These are phyloP conservation scores for Puma concolor DNA, from an alignment of 2,113 vertebrate genomes.

Conservation along the genomic window DNA sequence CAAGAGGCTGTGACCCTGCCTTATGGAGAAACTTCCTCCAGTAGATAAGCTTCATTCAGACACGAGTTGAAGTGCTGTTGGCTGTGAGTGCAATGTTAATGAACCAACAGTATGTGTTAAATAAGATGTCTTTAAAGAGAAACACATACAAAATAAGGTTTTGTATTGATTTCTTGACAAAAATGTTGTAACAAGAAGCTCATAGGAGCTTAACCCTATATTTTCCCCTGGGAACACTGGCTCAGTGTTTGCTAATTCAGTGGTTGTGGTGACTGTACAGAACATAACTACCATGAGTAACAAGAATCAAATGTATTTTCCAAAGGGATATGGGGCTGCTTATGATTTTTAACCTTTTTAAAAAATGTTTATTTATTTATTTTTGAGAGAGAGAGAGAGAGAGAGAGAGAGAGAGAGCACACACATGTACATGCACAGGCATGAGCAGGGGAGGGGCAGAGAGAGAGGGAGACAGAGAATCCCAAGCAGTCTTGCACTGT, in stretches of 20 bases:
- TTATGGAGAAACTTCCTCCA: not conserved
- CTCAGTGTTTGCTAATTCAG: not conserved
- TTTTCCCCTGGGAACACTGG: not conserved
- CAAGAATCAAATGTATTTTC: not conserved
- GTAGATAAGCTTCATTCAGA: not conserved
- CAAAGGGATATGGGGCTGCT: not conserved
- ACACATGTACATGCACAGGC: too few species aligned
- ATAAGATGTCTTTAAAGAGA: not conserved
- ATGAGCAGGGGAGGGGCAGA: too few species aligned
- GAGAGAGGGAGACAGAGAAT: too few species aligned
- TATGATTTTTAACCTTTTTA: not conserved
- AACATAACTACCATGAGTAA: not conserved
- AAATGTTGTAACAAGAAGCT: not conserved
- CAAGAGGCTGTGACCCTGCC: not conserved
- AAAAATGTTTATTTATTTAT: too few species aligned
- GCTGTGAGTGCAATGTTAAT: not conserved
- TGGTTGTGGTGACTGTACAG: not conserved
- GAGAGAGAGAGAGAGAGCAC: accelerated
- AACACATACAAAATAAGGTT: not conserved
- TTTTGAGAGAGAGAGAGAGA: too few species aligned
- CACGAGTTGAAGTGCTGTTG: not conserved
- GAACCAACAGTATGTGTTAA: not conserved
- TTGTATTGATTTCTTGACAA: not conserved
- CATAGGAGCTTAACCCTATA: not conserved
- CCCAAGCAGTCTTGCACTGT: too few species aligned